Percentiles rank a stretch among this genome's conserved stretches.
Conservation (phyloP, 1,140 invertebrate species). For the Gonatopus flavifemur region DNA sequence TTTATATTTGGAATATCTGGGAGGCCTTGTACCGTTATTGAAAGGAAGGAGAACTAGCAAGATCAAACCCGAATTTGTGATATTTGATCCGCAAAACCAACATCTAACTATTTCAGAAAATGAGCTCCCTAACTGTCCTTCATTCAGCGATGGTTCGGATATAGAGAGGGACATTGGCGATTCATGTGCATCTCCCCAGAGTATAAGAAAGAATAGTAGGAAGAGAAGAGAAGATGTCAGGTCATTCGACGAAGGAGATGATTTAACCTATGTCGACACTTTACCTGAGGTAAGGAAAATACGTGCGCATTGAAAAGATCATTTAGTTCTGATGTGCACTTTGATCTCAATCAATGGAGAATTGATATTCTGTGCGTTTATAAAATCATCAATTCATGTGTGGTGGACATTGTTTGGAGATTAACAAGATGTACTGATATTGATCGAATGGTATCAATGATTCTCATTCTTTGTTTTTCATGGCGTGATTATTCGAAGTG, state of each 20-base stretch:
- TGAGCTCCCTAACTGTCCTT: constrained; percentile 45
- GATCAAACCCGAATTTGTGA: constrained; percentile 96
- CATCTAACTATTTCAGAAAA: constrained; percentile 46
- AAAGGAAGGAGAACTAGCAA: constrained; percentile 96
- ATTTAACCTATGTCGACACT: constrained; percentile 86
- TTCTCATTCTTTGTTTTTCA: no score
- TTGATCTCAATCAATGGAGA: neutral
- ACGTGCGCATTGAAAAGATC: no score
- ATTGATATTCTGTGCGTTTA: no score
- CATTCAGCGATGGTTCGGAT: constrained; percentile 72
- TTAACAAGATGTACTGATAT: no score
- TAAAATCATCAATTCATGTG: no score
- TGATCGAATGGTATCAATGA: no score
- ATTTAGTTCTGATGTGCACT: neutral
- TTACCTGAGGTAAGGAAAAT: constrained; percentile 75
- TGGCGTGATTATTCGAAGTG: no score
- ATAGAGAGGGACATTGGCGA: constrained; percentile 69
- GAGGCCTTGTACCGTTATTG: constrained; percentile 91
- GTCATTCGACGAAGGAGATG: constrained; percentile 65
- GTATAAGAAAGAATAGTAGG: constrained; percentile 64
- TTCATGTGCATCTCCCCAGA: constrained; percentile 65
- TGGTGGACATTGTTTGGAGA: no score
- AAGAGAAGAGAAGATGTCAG: constrained; percentile 57
- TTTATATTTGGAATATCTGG: constrained; percentile 94
- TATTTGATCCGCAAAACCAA: constrained; percentile 86